These are phyloP conservation scores for Petrolisthes manimaculis DNA, from an alignment of 2,888 invertebrate species.

Conservation along the genomic window DNA sequence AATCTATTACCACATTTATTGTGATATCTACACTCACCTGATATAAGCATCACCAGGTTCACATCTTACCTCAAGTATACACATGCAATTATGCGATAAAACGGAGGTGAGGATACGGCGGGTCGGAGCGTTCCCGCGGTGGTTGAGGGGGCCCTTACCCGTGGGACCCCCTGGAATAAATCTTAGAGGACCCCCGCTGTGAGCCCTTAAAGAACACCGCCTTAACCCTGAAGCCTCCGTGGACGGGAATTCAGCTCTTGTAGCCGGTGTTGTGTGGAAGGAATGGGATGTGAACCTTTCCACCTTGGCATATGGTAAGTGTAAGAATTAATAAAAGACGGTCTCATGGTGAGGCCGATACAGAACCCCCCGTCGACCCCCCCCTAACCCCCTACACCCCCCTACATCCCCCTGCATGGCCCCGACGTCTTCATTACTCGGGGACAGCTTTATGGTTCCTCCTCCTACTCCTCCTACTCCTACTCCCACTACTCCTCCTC, in stretches of 20 bases:
- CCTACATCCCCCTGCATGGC: constrained; percentile 14
- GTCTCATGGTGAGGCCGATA: constrained; percentile 39
- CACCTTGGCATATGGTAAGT: constrained; percentile 55
- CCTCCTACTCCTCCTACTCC: constrained; percentile 4
- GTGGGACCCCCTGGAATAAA: constrained; percentile 36
- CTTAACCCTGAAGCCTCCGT: constrained; percentile 35
- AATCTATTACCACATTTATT: constrained; percentile 47
- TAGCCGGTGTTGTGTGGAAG: background rate
- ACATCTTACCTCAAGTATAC: background rate
- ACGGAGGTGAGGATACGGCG: constrained; percentile 29
- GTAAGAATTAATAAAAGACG: constrained; percentile 57
- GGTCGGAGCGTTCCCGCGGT: constrained; percentile 28
- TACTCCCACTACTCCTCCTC: background rate
- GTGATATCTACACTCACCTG: constrained; percentile 22
- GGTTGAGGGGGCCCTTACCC: constrained; percentile 26
- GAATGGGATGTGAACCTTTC: background rate
- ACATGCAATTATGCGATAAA: constrained; percentile 47
- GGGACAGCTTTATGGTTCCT: constrained; percentile 50
- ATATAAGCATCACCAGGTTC: constrained; percentile 27
- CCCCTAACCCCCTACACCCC: background rate
- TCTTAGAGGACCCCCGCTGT: constrained; percentile 51
- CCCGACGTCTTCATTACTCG: constrained; percentile 51
- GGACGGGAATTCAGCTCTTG: constrained; percentile 36
- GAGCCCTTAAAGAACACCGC: constrained; percentile 38
- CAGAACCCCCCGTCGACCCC: constrained; percentile 8